Conservation (phyloP, 2,888 invertebrate genomes). For the Lithophane ornitopus region DNA sequence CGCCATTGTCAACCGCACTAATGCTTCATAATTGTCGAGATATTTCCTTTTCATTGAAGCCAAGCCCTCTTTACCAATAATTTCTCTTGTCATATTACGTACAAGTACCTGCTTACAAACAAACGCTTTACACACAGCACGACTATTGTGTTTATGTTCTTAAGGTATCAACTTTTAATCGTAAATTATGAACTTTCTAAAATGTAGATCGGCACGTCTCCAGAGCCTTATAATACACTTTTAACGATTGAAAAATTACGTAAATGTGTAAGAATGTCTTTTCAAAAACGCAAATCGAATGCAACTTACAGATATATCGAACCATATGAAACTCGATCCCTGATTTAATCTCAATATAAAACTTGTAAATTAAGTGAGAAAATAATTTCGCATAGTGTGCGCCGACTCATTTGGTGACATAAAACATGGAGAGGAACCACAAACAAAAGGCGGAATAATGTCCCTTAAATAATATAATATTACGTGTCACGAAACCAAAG, state of each 20-base stretch:
- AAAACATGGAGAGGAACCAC: slow-evolving; percentile 78
- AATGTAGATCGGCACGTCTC: slow-evolving; percentile 17
- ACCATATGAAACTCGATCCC: slow-evolving; percentile 34
- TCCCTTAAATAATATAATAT: slow-evolving; percentile 89
- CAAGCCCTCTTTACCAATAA: slow-evolving; percentile 80
- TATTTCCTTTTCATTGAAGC: slow-evolving; percentile 86
- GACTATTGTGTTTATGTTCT: slow-evolving; percentile 64
- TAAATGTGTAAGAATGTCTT: background rate
- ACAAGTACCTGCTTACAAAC: slow-evolving; percentile 74
- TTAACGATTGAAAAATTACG: slow-evolving; percentile 8
- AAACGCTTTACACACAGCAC: slow-evolving; percentile 70
- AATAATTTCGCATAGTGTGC: slow-evolving; percentile 72
- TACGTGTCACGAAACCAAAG: slow-evolving; percentile 89
- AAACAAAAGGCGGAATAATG: slow-evolving; percentile 87
- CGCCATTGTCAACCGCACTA: slow-evolving; percentile 83
- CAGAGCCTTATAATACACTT: slow-evolving; percentile 8
- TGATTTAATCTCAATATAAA: slow-evolving; percentile 43
- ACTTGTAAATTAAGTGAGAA: slow-evolving; percentile 33
- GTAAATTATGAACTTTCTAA: slow-evolving; percentile 59
- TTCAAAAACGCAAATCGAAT: slow-evolving; percentile 16
- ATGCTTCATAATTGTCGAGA: slow-evolving; percentile 86
- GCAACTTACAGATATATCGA: slow-evolving; percentile 18
- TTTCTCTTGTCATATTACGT: slow-evolving; percentile 83
- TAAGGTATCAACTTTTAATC: slow-evolving; percentile 42
- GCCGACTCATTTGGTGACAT: slow-evolving; percentile 74